phyloP scores from a whole-genome alignment of 2,888 invertebrate species.

The Plemyria rubiginata region DNA sequence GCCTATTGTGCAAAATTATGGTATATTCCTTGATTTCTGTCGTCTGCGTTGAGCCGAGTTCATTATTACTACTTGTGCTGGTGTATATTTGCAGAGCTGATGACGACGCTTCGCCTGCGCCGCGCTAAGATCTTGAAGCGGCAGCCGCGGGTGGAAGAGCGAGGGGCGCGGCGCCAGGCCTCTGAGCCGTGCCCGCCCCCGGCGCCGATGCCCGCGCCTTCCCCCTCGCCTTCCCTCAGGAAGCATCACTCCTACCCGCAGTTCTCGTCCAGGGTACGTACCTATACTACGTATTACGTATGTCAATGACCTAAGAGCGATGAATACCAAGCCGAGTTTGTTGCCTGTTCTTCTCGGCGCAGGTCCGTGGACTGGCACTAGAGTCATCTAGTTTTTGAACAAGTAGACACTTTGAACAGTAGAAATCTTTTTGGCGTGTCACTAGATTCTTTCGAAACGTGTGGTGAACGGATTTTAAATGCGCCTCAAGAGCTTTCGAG shows the following conservation, averaged over 20 bases:
- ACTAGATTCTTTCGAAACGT: too few relatives aligned
- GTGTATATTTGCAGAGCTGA: slow-evolving; percentile 22
- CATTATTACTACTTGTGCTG: background rate
- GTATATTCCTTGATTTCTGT: background rate
- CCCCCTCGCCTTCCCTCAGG: slow-evolving; percentile 54
- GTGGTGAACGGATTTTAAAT: too few relatives aligned
- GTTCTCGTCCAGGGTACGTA: slow-evolving; percentile 58
- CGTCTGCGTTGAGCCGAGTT: background rate
- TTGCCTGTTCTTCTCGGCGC: too few relatives aligned
- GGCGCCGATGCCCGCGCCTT: slow-evolving; percentile 27
- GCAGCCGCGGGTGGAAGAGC: slow-evolving; percentile 66
- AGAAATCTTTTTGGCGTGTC: too few relatives aligned
- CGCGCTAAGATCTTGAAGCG: slow-evolving; percentile 67
- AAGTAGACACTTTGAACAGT: too few relatives aligned
- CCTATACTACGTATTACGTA: too few relatives aligned
- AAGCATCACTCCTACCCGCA: slow-evolving; percentile 77
- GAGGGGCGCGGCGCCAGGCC: slow-evolving; percentile 59
- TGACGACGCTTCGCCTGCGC: slow-evolving; percentile 49
- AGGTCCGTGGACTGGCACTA: too few relatives aligned
- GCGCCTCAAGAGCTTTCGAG: too few relatives aligned
- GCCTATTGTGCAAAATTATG: too few relatives aligned
- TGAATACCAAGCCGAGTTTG: too few relatives aligned
- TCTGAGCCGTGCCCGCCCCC: slow-evolving; percentile 58
- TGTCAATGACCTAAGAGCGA: too few relatives aligned
- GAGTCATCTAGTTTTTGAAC: too few relatives aligned